Base-by-base conservation (phyloP, 2,797 vertebrate genomes). In the Squalus acanthias region DNA sequence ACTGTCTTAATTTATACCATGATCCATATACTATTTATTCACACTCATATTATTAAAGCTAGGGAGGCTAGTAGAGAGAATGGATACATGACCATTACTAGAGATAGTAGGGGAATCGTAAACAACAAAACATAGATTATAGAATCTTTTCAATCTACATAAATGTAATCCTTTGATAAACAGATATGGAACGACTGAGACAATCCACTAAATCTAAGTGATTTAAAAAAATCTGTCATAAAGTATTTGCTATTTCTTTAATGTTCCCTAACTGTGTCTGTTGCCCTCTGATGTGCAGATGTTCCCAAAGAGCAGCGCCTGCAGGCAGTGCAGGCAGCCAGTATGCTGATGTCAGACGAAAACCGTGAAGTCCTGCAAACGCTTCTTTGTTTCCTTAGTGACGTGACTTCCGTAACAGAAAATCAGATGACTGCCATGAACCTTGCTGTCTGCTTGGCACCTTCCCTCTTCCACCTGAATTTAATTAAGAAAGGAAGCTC, bases 401-500 rank as follows among this genome's bases (percentile, higher is more conserved):
- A 99, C 0, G 99, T 99, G 97, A 98, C 98, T 96, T 98, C 97
- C 0, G 99, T 99, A 97, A 98, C 99, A 96, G 99, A 99, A 97
- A 99, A 99, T 97, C 99, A 99, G 97, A 99, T 99, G 99, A 99
- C 99, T 1, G 98, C 99, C 94, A 99, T 99, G 99, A 99, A 99
- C 97, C 98, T 99, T 0, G 99, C 99, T 0, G 99, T 99, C 97
- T 99, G 99, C 96, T 97, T 99, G 97, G 99, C 99, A 1, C 99
- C 99, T 3, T 99, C 99, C 2, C 99, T 99, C 57, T 99, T 99
- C 97, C 99, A 99, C 97, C 99, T 99, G 92, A 99, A 99, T 97
- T 98, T 99, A 96, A 97, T 99, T 96, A 99, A 99, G 98, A 99
- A 99, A 97, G 99, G 99, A 97, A 99, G 98, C 97, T 97, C 98